phyloP scores from a whole-genome alignment of 2,888 invertebrate genomes.

The Tetranychus truncatus region DNA sequence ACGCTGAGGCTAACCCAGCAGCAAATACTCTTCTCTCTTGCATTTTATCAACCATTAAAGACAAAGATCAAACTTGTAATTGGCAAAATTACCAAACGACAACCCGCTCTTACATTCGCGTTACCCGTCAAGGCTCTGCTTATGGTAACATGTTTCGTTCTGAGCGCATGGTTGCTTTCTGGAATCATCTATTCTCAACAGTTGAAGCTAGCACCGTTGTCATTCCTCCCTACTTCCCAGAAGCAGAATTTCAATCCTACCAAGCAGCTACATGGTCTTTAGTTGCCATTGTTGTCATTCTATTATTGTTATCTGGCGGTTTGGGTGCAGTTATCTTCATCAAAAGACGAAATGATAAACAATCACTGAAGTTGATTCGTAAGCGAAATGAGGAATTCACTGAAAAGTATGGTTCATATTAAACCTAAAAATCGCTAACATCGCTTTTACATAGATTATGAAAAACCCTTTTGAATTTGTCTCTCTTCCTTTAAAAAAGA shows the following conservation, averaged over 20 bases:
- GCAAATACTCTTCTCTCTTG: neutral
- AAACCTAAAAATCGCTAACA: neutral
- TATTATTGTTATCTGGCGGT: slow-evolving; percentile 10
- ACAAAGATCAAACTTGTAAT: neutral
- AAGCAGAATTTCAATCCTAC: slow-evolving; percentile 14
- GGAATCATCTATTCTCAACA: slow-evolving; percentile 7
- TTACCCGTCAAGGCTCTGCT: neutral
- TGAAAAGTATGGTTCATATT: slow-evolving; percentile 3
- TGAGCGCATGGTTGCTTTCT: neutral
- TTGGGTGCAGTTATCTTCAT: slow-evolving; percentile 13
- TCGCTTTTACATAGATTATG: neutral
- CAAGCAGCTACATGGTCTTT: slow-evolving; percentile 20
- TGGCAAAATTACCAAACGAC: neutral
- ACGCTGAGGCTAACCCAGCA: neutral
- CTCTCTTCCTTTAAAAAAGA: neutral
- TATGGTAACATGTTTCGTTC: neutral
- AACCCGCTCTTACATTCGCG: neutral
- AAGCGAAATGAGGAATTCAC: slow-evolving; percentile 8
- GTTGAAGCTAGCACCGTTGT: neutral
- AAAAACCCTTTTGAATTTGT: neutral
- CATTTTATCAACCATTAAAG: neutral
- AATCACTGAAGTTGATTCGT: slow-evolving; percentile 11
- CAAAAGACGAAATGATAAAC: slow-evolving; percentile 8
- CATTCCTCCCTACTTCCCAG: slow-evolving; percentile 17
- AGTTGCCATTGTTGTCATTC: slow-evolving; percentile 13